phyloP scores from a whole-genome alignment of 2,888 invertebrate species.

The Phoenoteleia sp. region DNA sequence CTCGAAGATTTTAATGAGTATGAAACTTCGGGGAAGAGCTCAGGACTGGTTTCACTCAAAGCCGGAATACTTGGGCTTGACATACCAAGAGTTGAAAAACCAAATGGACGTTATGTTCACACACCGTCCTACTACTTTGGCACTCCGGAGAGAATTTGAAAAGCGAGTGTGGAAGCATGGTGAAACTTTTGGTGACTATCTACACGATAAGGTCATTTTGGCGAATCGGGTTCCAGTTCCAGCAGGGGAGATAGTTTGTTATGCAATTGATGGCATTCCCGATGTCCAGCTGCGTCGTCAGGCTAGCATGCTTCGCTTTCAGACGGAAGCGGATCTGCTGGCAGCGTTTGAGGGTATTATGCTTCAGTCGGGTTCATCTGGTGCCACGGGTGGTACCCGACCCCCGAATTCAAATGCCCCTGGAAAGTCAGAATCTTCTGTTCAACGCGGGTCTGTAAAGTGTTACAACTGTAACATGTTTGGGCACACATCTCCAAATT shows the following conservation, averaged over 20 bases:
- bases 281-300: constrained; percentile 51
- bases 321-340: constrained; percentile 9
- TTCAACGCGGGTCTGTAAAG: not conserved
- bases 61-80: constrained; percentile 45
- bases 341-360: constrained; percentile 15
- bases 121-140: constrained; percentile 48
- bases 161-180: constrained; percentile 52
- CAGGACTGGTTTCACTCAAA: constrained; percentile 67
- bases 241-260: constrained; percentile 60
- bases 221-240: constrained; percentile 64
- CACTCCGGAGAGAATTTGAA: constrained; percentile 66
- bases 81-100: constrained; percentile 6
- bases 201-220: constrained; percentile 69
- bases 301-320: constrained; percentile 55
- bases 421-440: too few relatives aligned
- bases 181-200: constrained; percentile 68
- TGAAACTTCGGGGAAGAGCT: constrained; percentile 45
- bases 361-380: too few relatives aligned
- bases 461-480: constrained; percentile 34
- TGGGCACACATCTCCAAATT: constrained; percentile 1
- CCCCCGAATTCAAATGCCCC: too few relatives aligned
- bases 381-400: too few relatives aligned
- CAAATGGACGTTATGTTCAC: constrained; percentile 57
- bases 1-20: constrained; percentile 42
- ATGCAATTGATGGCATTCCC: constrained; percentile 67